Evolutionary conservation across 2,797 vertebrate genomes (phyloP), one percentile per base, ranked within the genome.

Genomic region (Choloepus didactylus): DNA sequence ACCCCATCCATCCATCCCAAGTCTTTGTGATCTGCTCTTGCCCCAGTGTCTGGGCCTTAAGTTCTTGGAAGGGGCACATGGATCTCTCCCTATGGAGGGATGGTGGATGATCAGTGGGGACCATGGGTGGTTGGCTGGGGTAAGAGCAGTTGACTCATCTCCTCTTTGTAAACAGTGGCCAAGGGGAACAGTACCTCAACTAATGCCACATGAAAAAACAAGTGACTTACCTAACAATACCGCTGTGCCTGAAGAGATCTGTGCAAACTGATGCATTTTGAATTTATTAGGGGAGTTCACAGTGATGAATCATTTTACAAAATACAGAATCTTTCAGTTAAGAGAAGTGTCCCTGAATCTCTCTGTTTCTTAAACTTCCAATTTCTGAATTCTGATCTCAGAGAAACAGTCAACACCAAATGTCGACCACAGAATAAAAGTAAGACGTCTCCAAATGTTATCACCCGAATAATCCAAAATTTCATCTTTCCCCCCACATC

Each of bases 381-480:
- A 14, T 56, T 66, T 94, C 70, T 82, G 66, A 82, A 69, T 80
- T 85, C 51, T 95, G 59, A 82, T 19, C n/a, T 82, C 54, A 44
- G 35, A 88, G 69, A 80, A 92, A 89, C 29, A 82, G 49, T 59
- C 23, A 80, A 73, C 35, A 82, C 46, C 29, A 70, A 77, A 54
- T 87, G 80, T 38, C 67, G 56, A 87, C 9, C 27, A 73, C 69
- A 95, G 27, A 80, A 90, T 54, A 67, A 72, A 54, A 51, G 9
- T 6, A 3, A 27, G 14, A 27, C 54, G 62, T 64, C 76, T n/a
- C 35, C 35, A 51, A 86, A n/a, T 67, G 29, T 23, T 41, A 9
- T 60, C 64, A 60, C 41, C 23, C 59, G 64, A 64, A 83, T 35
- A 69, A 95, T 46, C 7, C 35, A 56, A 38, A 86, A 82, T 62